These are phyloP conservation scores for Sander vitreus DNA, from an alignment of 2,113 vertebrate genomes.

Conservation along the genomic window DNA sequence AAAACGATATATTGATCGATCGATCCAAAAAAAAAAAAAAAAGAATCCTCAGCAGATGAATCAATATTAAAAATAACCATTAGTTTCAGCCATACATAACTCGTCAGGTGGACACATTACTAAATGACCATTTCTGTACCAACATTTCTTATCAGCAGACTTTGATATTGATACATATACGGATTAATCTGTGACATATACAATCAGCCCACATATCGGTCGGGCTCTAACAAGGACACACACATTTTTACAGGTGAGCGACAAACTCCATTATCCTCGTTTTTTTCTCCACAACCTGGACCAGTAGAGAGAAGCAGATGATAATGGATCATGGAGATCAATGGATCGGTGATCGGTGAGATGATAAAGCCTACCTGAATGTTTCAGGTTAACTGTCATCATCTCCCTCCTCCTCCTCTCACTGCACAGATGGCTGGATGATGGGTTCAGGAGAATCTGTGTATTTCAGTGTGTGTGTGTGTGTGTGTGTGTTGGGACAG, in stretches of 20 bases:
- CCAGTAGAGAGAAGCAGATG: slow-evolving; percentile 15
- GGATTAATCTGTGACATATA: neutral
- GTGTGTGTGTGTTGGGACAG: neutral
- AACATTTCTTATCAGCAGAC: neutral
- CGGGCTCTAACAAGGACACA: neutral
- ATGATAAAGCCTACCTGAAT: slow-evolving; percentile 40
- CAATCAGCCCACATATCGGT: neutral
- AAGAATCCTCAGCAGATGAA: neutral
- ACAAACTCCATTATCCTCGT: slow-evolving; percentile 21
- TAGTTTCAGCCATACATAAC: neutral
- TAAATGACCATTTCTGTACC: no score
- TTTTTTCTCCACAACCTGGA: neutral
- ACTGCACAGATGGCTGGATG: slow-evolving; percentile 42
- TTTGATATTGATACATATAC: neutral
- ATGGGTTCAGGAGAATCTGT: slow-evolving; percentile 50
- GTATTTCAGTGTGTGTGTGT: slow-evolving; percentile 17
- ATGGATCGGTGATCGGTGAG: slow-evolving; percentile 33
- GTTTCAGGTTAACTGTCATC: slow-evolving; percentile 29
- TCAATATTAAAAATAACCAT: neutral
- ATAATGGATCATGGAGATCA: slow-evolving; percentile 19
- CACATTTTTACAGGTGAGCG: slow-evolving; percentile 11
- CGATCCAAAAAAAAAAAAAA: neutral
- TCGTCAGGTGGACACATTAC: no score
- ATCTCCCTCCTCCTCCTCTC: slow-evolving; percentile 55
- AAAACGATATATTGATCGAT: neutral